phyloP scores from a whole-genome alignment of 2,888 invertebrate species.

The Periphyllus acericola region DNA sequence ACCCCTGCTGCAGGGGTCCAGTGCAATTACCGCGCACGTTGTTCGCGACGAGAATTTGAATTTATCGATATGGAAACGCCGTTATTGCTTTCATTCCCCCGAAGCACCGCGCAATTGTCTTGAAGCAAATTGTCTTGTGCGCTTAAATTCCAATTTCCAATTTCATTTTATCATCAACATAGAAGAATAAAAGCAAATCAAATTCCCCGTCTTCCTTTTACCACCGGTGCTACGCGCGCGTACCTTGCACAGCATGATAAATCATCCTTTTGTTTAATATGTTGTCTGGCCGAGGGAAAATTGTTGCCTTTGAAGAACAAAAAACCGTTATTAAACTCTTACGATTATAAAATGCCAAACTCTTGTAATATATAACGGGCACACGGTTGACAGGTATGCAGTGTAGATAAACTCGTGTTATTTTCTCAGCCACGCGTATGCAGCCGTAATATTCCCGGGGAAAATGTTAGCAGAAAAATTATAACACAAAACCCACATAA shows the following conservation, averaged over 20 bases:
- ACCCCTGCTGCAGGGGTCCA: too few relatives aligned
- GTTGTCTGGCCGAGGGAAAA: constrained; percentile 31
- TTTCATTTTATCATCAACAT: constrained; percentile 9
- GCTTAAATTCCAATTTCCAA: constrained; percentile 42
- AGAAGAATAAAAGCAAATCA: constrained; percentile 43
- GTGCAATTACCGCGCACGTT: background rate
- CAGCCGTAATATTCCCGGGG: background rate
- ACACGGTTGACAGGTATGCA: constrained; percentile 33
- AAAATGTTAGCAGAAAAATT: background rate
- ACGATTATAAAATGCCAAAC: constrained; percentile 45
- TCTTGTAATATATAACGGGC: constrained; percentile 35
- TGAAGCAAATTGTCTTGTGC: background rate
- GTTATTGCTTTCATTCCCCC: background rate
- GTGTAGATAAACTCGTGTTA: constrained; percentile 11
- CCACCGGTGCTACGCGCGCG: background rate
- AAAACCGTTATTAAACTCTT: constrained; percentile 49
- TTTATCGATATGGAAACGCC: background rate
- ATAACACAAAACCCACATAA: background rate
- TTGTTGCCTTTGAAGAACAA: constrained; percentile 58
- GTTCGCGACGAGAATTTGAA: background rate
- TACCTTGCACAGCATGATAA: constrained; percentile 27
- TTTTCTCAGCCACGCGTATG: background rate
- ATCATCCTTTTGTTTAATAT: constrained; percentile 57
- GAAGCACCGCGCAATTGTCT: background rate
- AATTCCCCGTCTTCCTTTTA: constrained; percentile 20